These are phyloP conservation scores for Aethina tumida DNA, from an alignment of 1,140 invertebrate genomes.

Conservation along the genomic window DNA sequence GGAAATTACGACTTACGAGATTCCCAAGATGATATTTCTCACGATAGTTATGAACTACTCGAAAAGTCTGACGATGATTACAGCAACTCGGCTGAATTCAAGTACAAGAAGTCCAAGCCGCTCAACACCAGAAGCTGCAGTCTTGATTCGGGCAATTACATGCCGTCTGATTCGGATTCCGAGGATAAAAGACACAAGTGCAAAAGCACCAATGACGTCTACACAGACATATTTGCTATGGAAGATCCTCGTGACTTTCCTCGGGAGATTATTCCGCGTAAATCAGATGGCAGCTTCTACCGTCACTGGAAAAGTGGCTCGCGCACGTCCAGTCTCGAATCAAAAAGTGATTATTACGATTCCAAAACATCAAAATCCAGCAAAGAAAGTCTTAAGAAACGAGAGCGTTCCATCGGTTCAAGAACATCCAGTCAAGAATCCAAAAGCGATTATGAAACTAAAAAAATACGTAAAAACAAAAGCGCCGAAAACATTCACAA, in stretches of 20 bases:
- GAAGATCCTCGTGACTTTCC: slow-evolving; percentile 58
- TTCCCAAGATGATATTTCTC: slow-evolving; percentile 77
- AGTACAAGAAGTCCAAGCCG: slow-evolving; percentile 24
- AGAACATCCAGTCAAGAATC: slow-evolving; percentile 55
- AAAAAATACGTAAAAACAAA: slow-evolving; percentile 25
- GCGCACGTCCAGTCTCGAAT: slow-evolving; percentile 54
- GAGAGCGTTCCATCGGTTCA: slow-evolving; percentile 42
- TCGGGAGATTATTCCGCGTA: slow-evolving; percentile 52
- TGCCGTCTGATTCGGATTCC: slow-evolving; percentile 50
- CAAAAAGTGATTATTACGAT: slow-evolving; percentile 55
- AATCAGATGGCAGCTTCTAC: slow-evolving; percentile 57
- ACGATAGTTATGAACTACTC: slow-evolving; percentile 78
- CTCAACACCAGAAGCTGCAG: slow-evolving; percentile 47
- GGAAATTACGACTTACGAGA: slow-evolving; percentile 48
- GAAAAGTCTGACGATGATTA: slow-evolving; percentile 61
- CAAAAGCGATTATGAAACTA: slow-evolving; percentile 50
- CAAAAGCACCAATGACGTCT: slow-evolving; percentile 47
- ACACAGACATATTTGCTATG: slow-evolving; percentile 52
- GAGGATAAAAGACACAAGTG: slow-evolving; percentile 46
- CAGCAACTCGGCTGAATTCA: slow-evolving; percentile 30
- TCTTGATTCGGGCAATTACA: slow-evolving; percentile 57
- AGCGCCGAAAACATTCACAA: slow-evolving; percentile 20
- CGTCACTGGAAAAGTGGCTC: slow-evolving; percentile 53
- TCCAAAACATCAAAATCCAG: slow-evolving; percentile 51
- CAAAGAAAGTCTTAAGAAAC: slow-evolving; percentile 48